Base-by-base conservation (phyloP, 2,888 invertebrate species). In the Sinelater perroti region DNA sequence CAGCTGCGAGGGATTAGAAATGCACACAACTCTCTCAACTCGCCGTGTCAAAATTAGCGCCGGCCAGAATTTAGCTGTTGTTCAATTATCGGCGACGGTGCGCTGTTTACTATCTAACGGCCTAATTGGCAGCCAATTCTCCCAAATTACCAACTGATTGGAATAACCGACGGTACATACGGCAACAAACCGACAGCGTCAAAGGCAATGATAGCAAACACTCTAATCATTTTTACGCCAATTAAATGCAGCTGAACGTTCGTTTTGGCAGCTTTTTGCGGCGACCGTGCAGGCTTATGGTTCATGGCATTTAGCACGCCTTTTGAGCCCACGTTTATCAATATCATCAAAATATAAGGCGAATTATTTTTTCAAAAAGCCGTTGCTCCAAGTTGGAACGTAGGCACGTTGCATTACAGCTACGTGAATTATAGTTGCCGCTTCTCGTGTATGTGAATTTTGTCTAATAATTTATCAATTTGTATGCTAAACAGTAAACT, bases 391-490 rank as follows among this genome's bases (percentile, higher is more conserved):
- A 14, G 14, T 35, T 3, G 8, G n/a, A 30, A n/a, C 5, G n/a
- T n/a, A n/a, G n/a, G n/a, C n/a, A n/a, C n/a, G n/a, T n/a, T n/a
- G n/a, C n/a, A n/a, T n/a, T n/a, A n/a, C n/a, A n/a, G n/a, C n/a
- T n/a, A n/a, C n/a, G n/a, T n/a, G n/a, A n/a, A n/a, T n/a, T n/a
- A n/a, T 16, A 36, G 18, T 7, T 36, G 36, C 18, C 10, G 10
- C 18, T 46, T 31, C 11, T 21, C 18, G 33, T 21, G 28, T 14
- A n/a, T n/a, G 26, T 28, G 17, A 24, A 33, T 11, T 20, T 21
- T 26, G 44, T 44, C 30, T 42, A 31, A 52, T 52, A 49, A 55
- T 55, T 42, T 47, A 55, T 55, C 55, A 55, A 55, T 55, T 55
- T 55, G 42, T 55, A 55, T 55, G 55, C 40, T 55, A 55, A 55